Base-by-base conservation (phyloP, 2,888 invertebrate species). In the Sepiola atlantica region DNA sequence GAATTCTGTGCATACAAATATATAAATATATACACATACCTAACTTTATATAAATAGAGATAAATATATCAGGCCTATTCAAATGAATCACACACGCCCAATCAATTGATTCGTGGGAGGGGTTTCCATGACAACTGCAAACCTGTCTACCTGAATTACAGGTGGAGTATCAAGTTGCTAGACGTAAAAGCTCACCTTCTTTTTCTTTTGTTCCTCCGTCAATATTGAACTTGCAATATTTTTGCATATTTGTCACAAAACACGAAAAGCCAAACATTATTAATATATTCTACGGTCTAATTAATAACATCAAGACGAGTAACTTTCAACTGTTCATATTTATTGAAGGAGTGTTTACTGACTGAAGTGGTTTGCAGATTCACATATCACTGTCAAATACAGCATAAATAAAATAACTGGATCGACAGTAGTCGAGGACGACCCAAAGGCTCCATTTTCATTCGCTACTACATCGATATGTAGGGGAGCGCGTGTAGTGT, bases 151-250 rank as follows among this genome's bases (percentile, higher is more conserved):
- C 77, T 77, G 77, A 77, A 77, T 28, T 45, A 77, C 28, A n/a
- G 77, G 77, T 77, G 77, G 77, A 77, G 77, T 77, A 77, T 77
- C 28, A 77, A 77, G 77, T 77, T 77, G 77, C 77, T 28, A n/a
- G 77, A 77, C 28, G 4, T 77, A 77, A 28, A 77, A 77, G 77
- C 77, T 24, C 28, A 77, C n/a, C n/a, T 28, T 77, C 28, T 77
- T 77, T 77, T 77, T n/a, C 28, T 77, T 77, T 77, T 77, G 28
- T 77, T n/a, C 77, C n/a, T 77, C n/a, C 28, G 28, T 77, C 77
- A 77, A 77, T 77, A 77, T 77, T 77, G 14, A n/a, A 77, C 77
- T 77, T 77, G 77, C n/a, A n/a, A 77, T 77, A 77, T 77, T 77
- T 77, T 4, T 6, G 28, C 77, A 77, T 21, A 28, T 77, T 77